Base-by-base conservation (phyloP, 2,113 vertebrate genomes). In the Camelus bactrianus region DNA sequence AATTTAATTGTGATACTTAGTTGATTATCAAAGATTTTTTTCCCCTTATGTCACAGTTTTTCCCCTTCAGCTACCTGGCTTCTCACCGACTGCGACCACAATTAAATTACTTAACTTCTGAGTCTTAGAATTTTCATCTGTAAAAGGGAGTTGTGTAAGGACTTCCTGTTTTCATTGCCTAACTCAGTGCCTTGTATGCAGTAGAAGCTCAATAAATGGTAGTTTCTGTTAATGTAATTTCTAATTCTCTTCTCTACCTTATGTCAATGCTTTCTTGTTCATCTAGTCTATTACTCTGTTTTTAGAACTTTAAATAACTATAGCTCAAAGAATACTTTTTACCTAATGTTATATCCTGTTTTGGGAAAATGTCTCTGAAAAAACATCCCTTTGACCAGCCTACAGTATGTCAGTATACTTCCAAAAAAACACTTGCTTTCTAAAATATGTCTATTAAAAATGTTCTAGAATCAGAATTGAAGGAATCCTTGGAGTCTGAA, bases 271-370 rank as follows among this genome's bases (percentile, higher is more conserved):
- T 93, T 96, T 79, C 50, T 89, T 87, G n/a, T 56, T 96, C 32
- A 82, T n/a, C 32, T 84, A 85, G 32, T 85, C 11, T 91, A 0
- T 95, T 89, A 32, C 5, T 35, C 24, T 30, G 2, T 54, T 88
- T 96, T 93, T 75, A 92, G 56, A 92, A 92, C 54, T 79, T 92
- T 38, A 81, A 93, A 69, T 60, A 42, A 30, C 11, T 72, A 4
- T 65, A 72, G 4, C 16, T 88, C 32, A 76, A 70, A 76, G 8
- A 94, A 88, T 16, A 70, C 62, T 67, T 87, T 89, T 92, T 87
- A 46, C 22, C 52, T 86, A 52, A 65, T 38, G 20, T 95, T 96
- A n/a, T 30, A 8, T 60, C 8, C 30, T 69, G 0, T 79, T 24
- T 86, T 95, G 17, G 60, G 54, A 46, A 94, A 82, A 79, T 96